Percentiles rank a stretch among this genome's conserved stretches.
These are phyloP conservation scores for Ammospiza maritima DNA, from an alignment of 2,797 vertebrate species.

Conservation along the genomic window DNA sequence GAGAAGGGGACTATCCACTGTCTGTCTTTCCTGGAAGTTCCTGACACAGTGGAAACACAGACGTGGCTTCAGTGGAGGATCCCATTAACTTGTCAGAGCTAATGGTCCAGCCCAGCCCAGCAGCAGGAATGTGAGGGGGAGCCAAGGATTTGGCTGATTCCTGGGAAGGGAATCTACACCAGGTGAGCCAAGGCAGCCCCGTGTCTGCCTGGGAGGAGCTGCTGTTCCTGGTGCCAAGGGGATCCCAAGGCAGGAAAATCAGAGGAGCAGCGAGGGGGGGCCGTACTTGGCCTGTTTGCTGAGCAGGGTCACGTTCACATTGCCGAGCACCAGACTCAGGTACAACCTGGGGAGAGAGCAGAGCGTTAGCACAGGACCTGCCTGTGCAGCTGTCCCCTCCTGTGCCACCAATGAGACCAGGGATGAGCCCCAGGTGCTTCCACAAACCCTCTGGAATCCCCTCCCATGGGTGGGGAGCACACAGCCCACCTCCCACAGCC, in stretches of 20 bases:
- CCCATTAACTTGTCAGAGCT: neutral
- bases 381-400: neutral
- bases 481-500: neutral
- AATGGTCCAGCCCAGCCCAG: rapidly evolving
- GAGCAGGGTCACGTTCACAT: conserved; percentile 92
- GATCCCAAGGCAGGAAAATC: neutral
- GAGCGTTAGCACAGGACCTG: neutral
- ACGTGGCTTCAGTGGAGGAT: neutral
- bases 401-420: neutral
- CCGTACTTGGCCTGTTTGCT: conserved; percentile 90
- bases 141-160: neutral
- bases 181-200: neutral
- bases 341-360: conserved; percentile 84
- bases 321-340: conserved; percentile 93
- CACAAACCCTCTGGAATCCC: neutral
- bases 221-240: neutral
- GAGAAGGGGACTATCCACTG: neutral
- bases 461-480: neutral
- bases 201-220: neutral
- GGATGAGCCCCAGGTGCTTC: neutral
- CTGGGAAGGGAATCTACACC: neutral
- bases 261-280: neutral
- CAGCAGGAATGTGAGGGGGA: rapidly evolving
- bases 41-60: rapidly evolving
- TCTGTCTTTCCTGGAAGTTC: neutral